Evolutionary conservation across 2,888 invertebrate genomes (phyloP), one percentile per base, ranked within the genome.

Genomic region (Thera britannica): DNA sequence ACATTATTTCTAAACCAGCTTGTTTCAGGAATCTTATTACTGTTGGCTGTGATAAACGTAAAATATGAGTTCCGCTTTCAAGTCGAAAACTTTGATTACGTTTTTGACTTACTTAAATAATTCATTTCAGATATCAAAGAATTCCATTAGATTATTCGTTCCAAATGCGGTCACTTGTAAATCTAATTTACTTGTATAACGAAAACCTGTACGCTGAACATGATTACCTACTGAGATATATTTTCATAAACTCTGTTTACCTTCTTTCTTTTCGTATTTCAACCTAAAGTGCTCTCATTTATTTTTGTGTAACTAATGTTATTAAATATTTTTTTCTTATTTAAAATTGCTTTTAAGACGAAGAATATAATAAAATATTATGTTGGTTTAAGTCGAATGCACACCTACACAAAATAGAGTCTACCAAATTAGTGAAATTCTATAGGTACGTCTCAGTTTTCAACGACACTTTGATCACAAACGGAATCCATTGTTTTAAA

Each of bases 51-150:
- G 23, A 3, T 52, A 51, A 51, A 36, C 41, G 1, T 73, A 55
- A 77, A 76, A 73, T 72, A 72, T 73, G 70, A 67, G 72, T 69
- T 72, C 75, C 75, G 77, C 73, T 76, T 73, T 75, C 65, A 61
- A 23, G 23, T 23, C 23, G 23, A 23, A 80, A 90, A 90, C 84
- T 90, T 89, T 85, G 86, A 90, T 89, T 86, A 81, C 61, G 54
- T 61, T 61, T 83, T 81, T 84, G 79, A 85, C 86, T 84, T 84
- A 85, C 84, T 85, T 87, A 77, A 78, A 81, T 80, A 63, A 70
- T 79, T 79, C 71, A 73, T 75, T 77, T 83, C 80, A 59, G 55
- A 64, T 58, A 71, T 71, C 75, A 84, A 85, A 85, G 79, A 74
- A 74, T 77, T 68, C 73, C 74, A 77, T 83, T 75, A 78, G 75